phyloP scores from a whole-genome alignment of 2,888 invertebrate species.

The Calameuta idolon region DNA sequence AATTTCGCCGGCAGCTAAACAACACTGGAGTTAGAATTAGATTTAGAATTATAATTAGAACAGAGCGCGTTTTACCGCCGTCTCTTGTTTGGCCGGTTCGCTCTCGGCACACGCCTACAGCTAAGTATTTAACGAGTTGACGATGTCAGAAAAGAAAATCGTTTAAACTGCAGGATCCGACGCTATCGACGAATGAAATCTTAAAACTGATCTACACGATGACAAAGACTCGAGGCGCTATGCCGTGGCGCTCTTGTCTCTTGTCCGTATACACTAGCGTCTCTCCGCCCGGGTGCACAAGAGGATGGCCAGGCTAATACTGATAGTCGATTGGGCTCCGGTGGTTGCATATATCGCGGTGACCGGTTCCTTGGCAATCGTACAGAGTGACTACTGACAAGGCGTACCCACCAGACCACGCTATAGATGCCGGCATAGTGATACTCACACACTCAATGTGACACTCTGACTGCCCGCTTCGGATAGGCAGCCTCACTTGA shows the following conservation, averaged over 20 bases:
- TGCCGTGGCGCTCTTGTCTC: background rate
- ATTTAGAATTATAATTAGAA: background rate
- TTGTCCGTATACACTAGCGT: background rate
- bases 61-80: background rate
- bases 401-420: background rate
- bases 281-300: constrained; percentile 36
- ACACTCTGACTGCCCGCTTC: background rate
- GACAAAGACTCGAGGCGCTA: background rate
- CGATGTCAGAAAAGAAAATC: background rate
- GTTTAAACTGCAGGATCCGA: background rate
- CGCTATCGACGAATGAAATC: background rate
- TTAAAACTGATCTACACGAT: background rate
- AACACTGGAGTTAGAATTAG: background rate
- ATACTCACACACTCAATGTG: background rate
- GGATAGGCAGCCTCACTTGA: background rate
- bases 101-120: background rate
- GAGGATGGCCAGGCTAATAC: constrained; percentile 59
- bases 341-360: background rate
- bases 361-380: background rate
- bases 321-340: constrained; percentile 52
- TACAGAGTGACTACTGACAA: background rate
- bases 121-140: background rate
- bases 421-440: background rate
- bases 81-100: background rate
- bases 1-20: background rate